These are phyloP conservation scores for Prolemur simus DNA, from an alignment of 2,113 vertebrate species.

Conservation along the genomic window DNA sequence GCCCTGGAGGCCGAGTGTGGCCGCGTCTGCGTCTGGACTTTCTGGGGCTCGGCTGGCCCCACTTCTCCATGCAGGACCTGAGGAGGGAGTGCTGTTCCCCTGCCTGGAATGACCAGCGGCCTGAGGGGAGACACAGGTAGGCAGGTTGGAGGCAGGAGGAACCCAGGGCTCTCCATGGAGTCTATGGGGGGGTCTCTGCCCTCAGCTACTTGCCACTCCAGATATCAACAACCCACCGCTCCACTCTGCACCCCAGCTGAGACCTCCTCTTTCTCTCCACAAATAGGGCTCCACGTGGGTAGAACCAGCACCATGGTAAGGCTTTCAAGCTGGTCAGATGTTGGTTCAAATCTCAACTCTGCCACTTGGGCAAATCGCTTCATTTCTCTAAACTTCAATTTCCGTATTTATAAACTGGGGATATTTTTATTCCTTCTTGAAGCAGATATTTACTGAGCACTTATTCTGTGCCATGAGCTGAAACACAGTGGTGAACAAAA, in stretches of 20 bases:
- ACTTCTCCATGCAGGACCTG: not conserved
- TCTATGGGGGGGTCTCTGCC: not conserved
- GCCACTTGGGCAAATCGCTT: not conserved
- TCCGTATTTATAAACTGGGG: not conserved
- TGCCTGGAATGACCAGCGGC: not conserved
- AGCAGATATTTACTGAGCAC: not conserved
- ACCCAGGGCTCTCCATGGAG: not conserved
- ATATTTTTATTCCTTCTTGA: not conserved
- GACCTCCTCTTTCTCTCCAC: not conserved
- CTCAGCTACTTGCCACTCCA: too few species aligned
- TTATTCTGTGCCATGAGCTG: not conserved
- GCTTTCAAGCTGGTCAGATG: not conserved
- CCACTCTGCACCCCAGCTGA: not conserved
- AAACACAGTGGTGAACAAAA: not conserved
- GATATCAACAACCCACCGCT: not conserved
- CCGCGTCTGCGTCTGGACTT: not conserved
- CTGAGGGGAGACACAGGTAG: not conserved
- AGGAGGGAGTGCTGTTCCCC: not conserved
- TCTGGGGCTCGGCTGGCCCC: not conserved
- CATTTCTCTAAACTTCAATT: not conserved
- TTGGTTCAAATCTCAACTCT: not conserved
- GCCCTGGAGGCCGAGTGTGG: slow-evolving; percentile 44
- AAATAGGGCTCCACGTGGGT: not conserved
- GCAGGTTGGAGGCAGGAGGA: not conserved
- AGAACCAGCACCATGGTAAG: not conserved